These are phyloP conservation scores for Osedax fenrisi DNA, from an alignment of 2,888 invertebrate genomes.

Conservation along the genomic window DNA sequence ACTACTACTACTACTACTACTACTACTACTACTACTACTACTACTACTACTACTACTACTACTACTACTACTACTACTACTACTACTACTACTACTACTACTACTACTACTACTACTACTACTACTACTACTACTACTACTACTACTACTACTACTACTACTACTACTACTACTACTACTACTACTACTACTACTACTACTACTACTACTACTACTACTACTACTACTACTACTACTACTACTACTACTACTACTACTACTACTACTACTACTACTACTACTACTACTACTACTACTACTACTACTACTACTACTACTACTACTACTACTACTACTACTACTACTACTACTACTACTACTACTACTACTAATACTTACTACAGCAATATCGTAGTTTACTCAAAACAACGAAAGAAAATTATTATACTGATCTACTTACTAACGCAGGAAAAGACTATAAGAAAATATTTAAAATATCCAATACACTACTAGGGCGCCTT, in stretches of 20 bases:
- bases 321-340: slow-evolving; percentile 5
- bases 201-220: slow-evolving; percentile 10
- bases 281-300: not conserved
- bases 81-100: slow-evolving; percentile 7
- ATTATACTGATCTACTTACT: no score
- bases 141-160: slow-evolving; percentile 10
- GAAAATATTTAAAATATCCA: no score
- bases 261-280: slow-evolving; percentile 6
- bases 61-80: slow-evolving; percentile 7
- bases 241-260: not conserved
- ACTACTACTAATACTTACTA: no score
- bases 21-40: slow-evolving; percentile 4
- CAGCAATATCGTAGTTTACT: no score
- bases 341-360: not conserved
- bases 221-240: slow-evolving; percentile 1
- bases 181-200: slow-evolving; percentile 10
- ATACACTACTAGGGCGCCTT: no score
- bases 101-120: slow-evolving; percentile 10
- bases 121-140: slow-evolving; percentile 7
- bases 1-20: slow-evolving; percentile 7
- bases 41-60: slow-evolving; percentile 4
- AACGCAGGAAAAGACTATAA: no score
- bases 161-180: slow-evolving; percentile 10
- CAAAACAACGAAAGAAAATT: no score
- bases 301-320: slow-evolving; percentile 10